phyloP scores from a whole-genome alignment of 1,140 invertebrate species.

The Diorhabda elongata region DNA sequence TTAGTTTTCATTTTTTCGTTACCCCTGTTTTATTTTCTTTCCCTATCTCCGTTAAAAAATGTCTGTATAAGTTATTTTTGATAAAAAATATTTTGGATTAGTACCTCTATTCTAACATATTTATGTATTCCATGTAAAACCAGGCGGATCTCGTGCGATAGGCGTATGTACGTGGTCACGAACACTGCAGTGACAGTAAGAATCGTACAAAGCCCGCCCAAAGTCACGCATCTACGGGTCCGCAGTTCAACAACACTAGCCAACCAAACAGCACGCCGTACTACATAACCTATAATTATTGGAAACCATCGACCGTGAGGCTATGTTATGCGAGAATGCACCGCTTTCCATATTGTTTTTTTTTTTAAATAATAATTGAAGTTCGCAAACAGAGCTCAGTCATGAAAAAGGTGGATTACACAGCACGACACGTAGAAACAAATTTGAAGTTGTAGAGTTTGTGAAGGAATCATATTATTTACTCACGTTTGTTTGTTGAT shows the following conservation, averaged over 20 bases:
- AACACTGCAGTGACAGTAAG: neutral
- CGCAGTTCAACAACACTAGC: neutral
- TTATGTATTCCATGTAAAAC: neutral
- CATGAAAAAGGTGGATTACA: neutral
- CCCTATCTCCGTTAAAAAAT: no score
- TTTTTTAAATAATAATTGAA: neutral
- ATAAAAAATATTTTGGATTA: no score
- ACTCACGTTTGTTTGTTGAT: no score
- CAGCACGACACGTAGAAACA: neutral
- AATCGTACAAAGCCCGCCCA: neutral
- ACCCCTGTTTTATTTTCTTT: no score
- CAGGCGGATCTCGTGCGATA: neutral
- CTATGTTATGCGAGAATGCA: neutral
- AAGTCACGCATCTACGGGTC: slow-evolving; percentile 1
- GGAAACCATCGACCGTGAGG: slow-evolving; percentile 1
- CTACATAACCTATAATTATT: slow-evolving; percentile 3
- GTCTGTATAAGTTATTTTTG: no score
- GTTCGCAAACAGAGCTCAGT: neutral
- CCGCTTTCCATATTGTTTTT: neutral
- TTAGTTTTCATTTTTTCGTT: no score
- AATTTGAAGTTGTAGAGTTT: no score
- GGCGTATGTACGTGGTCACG: neutral
- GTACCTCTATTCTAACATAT: neutral
- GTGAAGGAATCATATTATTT: no score
- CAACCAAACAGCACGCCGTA: neutral